These are phyloP conservation scores for Periparus ater DNA, from an alignment of 2,797 vertebrate genomes.

Conservation along the genomic window DNA sequence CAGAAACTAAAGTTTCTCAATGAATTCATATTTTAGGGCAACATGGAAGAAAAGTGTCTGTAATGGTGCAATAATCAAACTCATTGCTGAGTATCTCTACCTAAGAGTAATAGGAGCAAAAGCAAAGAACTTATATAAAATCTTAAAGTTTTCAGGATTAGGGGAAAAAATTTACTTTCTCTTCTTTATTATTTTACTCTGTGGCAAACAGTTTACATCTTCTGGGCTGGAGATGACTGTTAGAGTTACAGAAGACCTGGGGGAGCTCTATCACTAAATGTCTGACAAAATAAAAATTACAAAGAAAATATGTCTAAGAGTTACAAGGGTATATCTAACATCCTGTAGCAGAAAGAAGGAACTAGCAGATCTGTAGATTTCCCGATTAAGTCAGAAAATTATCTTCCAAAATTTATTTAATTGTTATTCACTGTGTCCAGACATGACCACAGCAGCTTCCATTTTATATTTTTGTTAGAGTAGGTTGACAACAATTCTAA, in stretches of 20 bases:
- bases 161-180: background rate
- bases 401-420: background rate
- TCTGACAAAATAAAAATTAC: background rate
- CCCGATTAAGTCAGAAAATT: background rate
- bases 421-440: background rate
- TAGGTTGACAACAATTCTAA: background rate
- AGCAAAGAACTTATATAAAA: background rate
- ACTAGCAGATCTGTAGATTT: background rate
- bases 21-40: background rate
- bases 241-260: background rate
- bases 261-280: background rate
- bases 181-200: background rate
- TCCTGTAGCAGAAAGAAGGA: background rate
- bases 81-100: background rate
- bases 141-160: background rate
- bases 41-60: background rate
- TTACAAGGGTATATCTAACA: background rate
- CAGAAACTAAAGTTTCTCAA: background rate
- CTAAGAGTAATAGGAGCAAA: background rate
- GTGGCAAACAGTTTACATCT: background rate
- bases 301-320: background rate
- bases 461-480: background rate
- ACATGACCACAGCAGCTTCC: background rate
- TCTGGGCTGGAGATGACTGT: background rate
- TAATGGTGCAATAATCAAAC: background rate